Evolutionary conservation across 2,888 invertebrate genomes (phyloP).

Genomic region (Rhyacophila evoluta): DNA sequence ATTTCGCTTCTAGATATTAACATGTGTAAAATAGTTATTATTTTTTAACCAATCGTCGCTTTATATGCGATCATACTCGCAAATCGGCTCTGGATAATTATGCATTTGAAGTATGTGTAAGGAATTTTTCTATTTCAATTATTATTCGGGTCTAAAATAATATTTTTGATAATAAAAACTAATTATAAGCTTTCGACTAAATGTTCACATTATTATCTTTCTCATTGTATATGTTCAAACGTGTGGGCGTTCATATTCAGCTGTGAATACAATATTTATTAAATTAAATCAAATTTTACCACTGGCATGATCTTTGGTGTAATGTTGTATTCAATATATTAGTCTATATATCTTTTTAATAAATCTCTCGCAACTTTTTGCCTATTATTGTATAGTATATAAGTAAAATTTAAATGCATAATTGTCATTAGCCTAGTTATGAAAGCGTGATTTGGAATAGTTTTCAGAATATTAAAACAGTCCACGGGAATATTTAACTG

Average conservation of each 20-base stretch:
- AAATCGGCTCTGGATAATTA: slow-evolving; percentile 7
- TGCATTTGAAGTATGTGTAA: not conserved
- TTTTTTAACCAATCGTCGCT: not conserved
- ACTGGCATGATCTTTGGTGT: too few species aligned
- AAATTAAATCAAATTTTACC: not conserved
- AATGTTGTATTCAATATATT: too few species aligned
- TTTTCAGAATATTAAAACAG: not conserved
- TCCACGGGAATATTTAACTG: slow-evolving; percentile 1
- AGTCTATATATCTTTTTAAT: too few species aligned
- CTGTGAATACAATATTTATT: not conserved
- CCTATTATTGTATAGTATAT: not conserved
- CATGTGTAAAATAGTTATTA: too few species aligned
- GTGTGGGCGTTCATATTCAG: not conserved
- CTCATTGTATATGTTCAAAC: not conserved
- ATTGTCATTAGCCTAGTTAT: slow-evolving; percentile 13
- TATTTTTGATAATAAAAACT: not conserved
- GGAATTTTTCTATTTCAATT: not conserved
- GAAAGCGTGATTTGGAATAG: not conserved
- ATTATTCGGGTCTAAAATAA: not conserved
- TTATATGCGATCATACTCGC: not conserved
- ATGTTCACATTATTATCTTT: not conserved
- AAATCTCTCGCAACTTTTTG: not conserved
- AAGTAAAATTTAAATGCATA: slow-evolving; percentile 16
- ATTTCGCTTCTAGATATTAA: too few species aligned
- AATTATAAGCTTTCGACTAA: not conserved